Evolutionary conservation across 2,797 vertebrate species (phyloP).

Genomic region (Diglossa cyanea): DNA sequence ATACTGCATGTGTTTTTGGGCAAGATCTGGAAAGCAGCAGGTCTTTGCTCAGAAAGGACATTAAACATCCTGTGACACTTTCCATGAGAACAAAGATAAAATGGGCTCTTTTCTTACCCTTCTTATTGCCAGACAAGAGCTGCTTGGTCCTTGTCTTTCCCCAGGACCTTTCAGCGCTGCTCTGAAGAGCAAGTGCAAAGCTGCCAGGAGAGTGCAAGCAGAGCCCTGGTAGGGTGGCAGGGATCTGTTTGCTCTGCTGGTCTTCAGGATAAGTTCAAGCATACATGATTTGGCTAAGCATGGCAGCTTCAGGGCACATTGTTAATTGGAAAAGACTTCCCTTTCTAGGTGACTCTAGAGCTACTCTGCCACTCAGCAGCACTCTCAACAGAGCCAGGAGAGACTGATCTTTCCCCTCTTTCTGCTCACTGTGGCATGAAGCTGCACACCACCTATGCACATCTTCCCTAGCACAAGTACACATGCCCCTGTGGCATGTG

Average conservation of each 20-base stretch:
- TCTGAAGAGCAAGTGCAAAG: not conserved
- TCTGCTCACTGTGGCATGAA: not conserved
- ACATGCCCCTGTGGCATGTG: fast-evolving
- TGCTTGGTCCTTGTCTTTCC: not conserved
- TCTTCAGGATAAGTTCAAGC: not conserved
- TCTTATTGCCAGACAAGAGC: not conserved
- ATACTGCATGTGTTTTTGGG: not conserved
- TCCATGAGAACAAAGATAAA: slow-evolving; percentile 5
- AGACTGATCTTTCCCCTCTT: not conserved
- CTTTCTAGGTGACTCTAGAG: not conserved
- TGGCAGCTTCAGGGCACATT: fast-evolving
- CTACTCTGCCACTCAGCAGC: not conserved
- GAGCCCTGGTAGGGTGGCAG: not conserved
- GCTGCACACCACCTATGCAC: fast-evolving
- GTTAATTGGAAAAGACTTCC: not conserved
- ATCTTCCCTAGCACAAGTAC: not conserved
- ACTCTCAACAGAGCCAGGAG: not conserved
- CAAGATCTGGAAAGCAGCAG: slow-evolving; percentile 38
- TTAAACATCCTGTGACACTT: slow-evolving; percentile 14
- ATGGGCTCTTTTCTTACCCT: not conserved
- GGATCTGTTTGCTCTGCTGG: not conserved
- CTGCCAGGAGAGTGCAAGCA: not conserved
- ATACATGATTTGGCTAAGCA: not conserved
- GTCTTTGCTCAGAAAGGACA: slow-evolving; percentile 2
- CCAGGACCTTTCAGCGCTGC: not conserved